Percentiles rank a stretch among this genome's conserved stretches.
These are phyloP conservation scores for Bradypodion pumilum DNA, from an alignment of 2,797 vertebrate genomes.

Conservation along the genomic window DNA sequence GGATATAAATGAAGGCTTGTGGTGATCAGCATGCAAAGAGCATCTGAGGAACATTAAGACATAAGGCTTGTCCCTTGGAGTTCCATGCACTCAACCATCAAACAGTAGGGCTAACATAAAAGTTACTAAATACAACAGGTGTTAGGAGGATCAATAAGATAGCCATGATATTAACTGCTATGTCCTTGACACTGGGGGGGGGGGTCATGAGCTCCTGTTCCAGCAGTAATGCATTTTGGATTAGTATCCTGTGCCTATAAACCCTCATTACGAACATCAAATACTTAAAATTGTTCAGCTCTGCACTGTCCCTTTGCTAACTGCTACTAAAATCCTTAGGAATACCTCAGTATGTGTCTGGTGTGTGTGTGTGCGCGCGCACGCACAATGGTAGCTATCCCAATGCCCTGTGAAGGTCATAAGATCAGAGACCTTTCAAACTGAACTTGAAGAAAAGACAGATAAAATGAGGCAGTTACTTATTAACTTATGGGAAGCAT, in stretches of 20 bases:
- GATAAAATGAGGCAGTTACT: constrained; percentile 23
- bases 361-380: too few relatives aligned
- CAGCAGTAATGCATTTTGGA: constrained; percentile 25
- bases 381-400: constrained; percentile 17
- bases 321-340: not conserved
- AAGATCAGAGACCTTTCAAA: not conserved
- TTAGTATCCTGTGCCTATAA: constrained; percentile 18
- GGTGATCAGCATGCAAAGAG: not conserved
- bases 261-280: constrained; percentile 29
- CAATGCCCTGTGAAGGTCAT: not conserved
- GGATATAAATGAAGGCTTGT: not conserved
- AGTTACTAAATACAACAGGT: constrained; percentile 47
- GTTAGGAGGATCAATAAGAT: constrained; percentile 21
- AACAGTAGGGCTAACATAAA: constrained; percentile 42
- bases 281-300: not conserved
- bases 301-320: not conserved
- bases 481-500: constrained; percentile 43
- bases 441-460: constrained; percentile 2
- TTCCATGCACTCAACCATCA: constrained; percentile 51
- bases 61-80: constrained; percentile 42
- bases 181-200: constrained; percentile 10
- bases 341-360: constrained; percentile 22
- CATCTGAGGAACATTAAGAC: constrained; percentile 43
- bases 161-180: constrained; percentile 35
- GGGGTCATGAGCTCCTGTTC: constrained; percentile 53